Base-by-base conservation (phyloP, 2,113 vertebrate species). In the Microcebus tavaratra region DNA sequence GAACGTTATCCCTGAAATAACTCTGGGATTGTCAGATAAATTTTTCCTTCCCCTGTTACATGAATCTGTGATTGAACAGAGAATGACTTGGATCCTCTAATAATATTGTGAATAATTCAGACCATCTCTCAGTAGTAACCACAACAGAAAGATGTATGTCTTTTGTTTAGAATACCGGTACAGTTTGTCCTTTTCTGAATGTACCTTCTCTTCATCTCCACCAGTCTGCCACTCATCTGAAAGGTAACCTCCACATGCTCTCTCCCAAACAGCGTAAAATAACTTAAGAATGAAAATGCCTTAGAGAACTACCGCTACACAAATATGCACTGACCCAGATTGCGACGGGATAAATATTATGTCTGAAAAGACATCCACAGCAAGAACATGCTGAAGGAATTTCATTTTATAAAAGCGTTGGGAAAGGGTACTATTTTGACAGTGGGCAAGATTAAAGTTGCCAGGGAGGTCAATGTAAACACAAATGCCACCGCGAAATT, bases 331-430 rank as follows among this genome's bases (percentile, higher is more conserved):
- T 9, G 21, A 18, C 75, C 87, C 57, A 48, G 90, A 85, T 29
- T 31, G 86, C 9, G 76, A 76, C 34, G 39, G 81, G 79, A 76
- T 73, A 91, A 96, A 90, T 87, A 95, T 92, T 91, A 83, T 83
- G 68, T 93, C 96, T 89, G 93, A 73, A 89, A 70, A 65, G 85
- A 42, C 2, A 6, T 18, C 42, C 72, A 31, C 23, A 45, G 85
- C 34, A 61, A 53, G 53, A 50, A 36, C 14, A 0, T 10, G 42
- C 63, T 2, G 53, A 78, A 94, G 59, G 81, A 73, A 48, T 76
- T 91, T 67, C 82, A 63, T 48, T 48, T 85, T 31, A 68, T 67
- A 45, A 81, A 94, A 81, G 93, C 29, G 9, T 6, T 17, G 61
- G 55, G 79, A 65, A 80, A 48, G 34, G 59, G n/a, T 15, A 29